Evolutionary conservation across 2,888 invertebrate genomes (phyloP).

Genomic region (Thecophora atra): DNA sequence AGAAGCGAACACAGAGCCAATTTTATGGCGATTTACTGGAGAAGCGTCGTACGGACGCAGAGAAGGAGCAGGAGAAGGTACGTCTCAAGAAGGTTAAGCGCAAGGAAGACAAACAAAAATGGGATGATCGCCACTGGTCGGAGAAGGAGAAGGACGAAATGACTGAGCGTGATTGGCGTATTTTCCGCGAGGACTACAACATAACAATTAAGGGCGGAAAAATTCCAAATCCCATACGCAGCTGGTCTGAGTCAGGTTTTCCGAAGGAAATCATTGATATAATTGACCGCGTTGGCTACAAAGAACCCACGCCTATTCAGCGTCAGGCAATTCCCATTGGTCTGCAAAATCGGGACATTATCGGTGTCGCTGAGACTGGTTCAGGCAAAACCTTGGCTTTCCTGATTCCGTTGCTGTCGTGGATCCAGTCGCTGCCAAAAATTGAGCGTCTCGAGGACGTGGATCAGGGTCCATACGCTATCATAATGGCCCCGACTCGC

Average conservation of each 20-base stretch:
- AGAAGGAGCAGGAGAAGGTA: constrained; percentile 95
- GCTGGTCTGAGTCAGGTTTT: constrained; percentile 94
- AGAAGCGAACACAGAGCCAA: constrained; percentile 93
- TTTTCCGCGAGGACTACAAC: constrained; percentile 99
- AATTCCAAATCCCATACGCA: constrained; percentile 95
- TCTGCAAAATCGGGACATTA: constrained; percentile 92
- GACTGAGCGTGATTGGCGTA: constrained; percentile 99
- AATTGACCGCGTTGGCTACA: constrained; percentile 93
- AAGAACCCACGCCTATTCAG: constrained; percentile 99
- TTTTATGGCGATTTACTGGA: constrained; percentile 97
- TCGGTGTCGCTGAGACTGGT: constrained; percentile 99
- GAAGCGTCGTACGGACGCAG: constrained; percentile 92
- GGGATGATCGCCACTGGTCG: constrained; percentile 99
- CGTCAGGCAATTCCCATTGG: constrained; percentile 99
- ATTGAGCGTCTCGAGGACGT: constrained; percentile 90
- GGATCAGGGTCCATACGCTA: constrained; percentile 97
- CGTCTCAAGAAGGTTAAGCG: constrained; percentile 91
- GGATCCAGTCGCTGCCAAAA: constrained; percentile 98
- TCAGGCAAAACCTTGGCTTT: constrained; percentile 99
- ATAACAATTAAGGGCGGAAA: constrained; percentile 97
- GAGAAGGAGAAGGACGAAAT: constrained; percentile 94
- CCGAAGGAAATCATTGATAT: constrained; percentile 92
- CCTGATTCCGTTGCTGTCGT: constrained; percentile 93
- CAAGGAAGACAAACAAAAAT: constrained; percentile 97
- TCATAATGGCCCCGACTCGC: constrained; percentile 99